phyloP scores from a whole-genome alignment of 2,113 vertebrate genomes.

The Sula dactylatra region DNA sequence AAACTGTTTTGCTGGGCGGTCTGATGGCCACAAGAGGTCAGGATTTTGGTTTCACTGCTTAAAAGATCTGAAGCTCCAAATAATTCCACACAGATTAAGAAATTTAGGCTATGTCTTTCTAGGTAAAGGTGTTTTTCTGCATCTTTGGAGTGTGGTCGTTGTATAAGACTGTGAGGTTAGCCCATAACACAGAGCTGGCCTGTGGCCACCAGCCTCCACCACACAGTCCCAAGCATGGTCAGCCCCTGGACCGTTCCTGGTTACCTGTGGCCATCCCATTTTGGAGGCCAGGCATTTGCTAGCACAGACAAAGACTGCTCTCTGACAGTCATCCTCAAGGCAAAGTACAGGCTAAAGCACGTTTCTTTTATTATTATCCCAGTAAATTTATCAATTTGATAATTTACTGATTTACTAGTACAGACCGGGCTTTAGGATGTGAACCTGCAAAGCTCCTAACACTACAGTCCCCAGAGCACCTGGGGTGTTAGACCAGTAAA shows the following conservation, averaged over 20 bases:
- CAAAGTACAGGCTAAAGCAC: not conserved
- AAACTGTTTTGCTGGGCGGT: not conserved
- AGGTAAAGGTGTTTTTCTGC: not conserved
- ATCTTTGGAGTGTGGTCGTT: fast-evolving
- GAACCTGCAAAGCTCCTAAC: not conserved
- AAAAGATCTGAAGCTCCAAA: not conserved
- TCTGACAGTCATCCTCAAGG: not conserved
- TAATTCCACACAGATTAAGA: not conserved
- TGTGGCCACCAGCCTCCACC: not conserved
- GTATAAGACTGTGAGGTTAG: not conserved
- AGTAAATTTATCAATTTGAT: not conserved
- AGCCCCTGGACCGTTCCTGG: not conserved
- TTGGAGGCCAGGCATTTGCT: not conserved
- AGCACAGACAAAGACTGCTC: not conserved
- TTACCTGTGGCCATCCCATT: not conserved
- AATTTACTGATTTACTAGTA: not conserved
- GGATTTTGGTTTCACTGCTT: not conserved
- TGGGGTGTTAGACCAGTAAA: not conserved
- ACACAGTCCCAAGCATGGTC: fast-evolving
- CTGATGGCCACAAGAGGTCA: not conserved
- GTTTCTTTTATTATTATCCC: not conserved
- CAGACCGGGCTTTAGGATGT: not conserved
- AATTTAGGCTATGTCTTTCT: not conserved
- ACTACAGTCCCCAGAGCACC: not conserved
- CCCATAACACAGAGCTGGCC: fast-evolving